A percentile compares a stretch with the other conserved stretches of the same genome.
phyloP scores from a whole-genome alignment of 2,888 invertebrate genomes.

The Drosophila parthenogenetica region DNA sequence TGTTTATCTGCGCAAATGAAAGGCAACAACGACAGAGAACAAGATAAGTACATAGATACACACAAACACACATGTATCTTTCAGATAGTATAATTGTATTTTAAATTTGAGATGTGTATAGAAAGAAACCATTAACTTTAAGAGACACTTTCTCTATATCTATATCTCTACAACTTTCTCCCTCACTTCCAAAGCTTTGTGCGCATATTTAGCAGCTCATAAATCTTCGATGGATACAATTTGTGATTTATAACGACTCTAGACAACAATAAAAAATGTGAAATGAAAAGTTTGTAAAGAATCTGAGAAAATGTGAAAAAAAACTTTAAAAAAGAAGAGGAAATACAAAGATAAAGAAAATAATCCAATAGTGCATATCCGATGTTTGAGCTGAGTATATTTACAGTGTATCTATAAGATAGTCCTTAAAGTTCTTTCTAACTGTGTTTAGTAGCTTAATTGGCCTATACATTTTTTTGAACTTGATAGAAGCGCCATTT shows the following conservation, averaged over 20 bases:
- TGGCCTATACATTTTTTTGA: slow-evolving; percentile 32
- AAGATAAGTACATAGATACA: slow-evolving; percentile 1
- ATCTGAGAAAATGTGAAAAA: neutral
- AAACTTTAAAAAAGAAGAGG: neutral
- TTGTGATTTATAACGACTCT: slow-evolving; percentile 72
- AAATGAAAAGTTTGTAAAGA: neutral
- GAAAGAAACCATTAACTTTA: slow-evolving; percentile 11
- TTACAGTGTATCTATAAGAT: too few species aligned
- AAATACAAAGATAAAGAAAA: neutral
- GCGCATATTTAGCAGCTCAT: slow-evolving; percentile 81
- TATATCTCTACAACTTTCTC: neutral
- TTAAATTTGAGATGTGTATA: slow-evolving; percentile 50
- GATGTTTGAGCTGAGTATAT: too few species aligned
- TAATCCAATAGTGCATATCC: neutral
- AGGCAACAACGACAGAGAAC: slow-evolving; percentile 48
- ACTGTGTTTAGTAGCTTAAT: too few species aligned
- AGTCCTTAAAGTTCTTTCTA: too few species aligned
- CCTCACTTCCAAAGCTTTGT: slow-evolving; percentile 11
- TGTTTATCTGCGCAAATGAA: slow-evolving; percentile 65
- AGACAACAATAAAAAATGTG: slow-evolving; percentile 45
- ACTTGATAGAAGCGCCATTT: slow-evolving; percentile 3
- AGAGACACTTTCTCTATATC: neutral
- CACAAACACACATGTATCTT: slow-evolving; percentile 9
- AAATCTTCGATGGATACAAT: slow-evolving; percentile 78
- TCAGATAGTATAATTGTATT: slow-evolving; percentile 58